Conservation (phyloP, 2,888 invertebrate species). For the Eudasyphora cyanicolor region DNA sequence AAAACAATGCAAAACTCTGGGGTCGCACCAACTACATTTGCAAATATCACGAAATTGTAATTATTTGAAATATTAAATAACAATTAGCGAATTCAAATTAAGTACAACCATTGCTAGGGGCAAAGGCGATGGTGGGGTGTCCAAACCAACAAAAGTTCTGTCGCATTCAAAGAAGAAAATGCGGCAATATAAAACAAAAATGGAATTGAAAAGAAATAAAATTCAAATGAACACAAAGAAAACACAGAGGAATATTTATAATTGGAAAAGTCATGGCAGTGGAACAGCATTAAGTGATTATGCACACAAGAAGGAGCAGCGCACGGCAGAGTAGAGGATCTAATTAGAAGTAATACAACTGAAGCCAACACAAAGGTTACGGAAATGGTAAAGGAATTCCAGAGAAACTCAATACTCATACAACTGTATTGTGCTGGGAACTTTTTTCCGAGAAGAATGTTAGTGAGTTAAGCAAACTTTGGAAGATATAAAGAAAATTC, state of each 20-base stretch:
- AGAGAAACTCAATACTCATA: too few relatives aligned
- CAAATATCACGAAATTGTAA: neutral
- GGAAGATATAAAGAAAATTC: neutral
- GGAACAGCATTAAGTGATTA: constrained; percentile 43
- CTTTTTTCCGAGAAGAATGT: neutral
- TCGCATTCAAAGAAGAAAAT: neutral
- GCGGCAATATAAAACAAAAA: too few relatives aligned
- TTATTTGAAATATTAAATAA: neutral
- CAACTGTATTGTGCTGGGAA: neutral
- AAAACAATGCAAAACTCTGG: too few relatives aligned
- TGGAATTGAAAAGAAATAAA: neutral
- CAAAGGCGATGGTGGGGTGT: neutral
- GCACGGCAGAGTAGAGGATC: constrained; percentile 23
- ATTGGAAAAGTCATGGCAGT: constrained; percentile 52
- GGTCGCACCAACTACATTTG: neutral
- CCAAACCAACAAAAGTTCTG: neutral
- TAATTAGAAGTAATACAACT: constrained; percentile 38
- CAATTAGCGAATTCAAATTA: neutral
- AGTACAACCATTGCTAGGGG: neutral
- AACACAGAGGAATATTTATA: neutral
- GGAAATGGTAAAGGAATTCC: neutral
- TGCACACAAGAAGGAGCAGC: constrained; percentile 29
- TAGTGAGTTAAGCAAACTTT: neutral
- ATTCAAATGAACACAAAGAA: neutral
- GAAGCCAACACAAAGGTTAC: neutral